These are phyloP conservation scores for Diacarnus erythraeanus DNA, from an alignment of 37 sponge, comb jelly and placozoan genomes.

Conservation along the genomic window DNA sequence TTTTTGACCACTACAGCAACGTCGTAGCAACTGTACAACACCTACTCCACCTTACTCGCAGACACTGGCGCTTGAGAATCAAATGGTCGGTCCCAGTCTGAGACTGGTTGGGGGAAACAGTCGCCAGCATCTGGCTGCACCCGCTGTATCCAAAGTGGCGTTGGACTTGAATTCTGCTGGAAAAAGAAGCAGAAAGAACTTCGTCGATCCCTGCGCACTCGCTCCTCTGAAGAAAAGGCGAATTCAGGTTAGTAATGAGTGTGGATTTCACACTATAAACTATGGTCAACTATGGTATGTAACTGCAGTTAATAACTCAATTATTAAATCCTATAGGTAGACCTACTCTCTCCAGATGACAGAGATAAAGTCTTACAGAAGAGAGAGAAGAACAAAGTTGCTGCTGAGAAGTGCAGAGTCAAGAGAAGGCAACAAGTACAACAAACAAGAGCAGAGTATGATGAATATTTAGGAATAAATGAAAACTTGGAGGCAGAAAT, in stretches of 20 bases:
- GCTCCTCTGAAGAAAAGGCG: slow-evolving; percentile 83
- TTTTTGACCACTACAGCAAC: neutral
- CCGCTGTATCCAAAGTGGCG: neutral
- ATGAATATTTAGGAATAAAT: slow-evolving; percentile 48
- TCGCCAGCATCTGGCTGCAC: neutral
- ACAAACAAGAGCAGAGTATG: slow-evolving; percentile 50
- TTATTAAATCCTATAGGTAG: slow-evolving; percentile 33
- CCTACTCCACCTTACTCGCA: slow-evolving; percentile 70
- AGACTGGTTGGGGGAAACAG: slow-evolving; percentile 13
- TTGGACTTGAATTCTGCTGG: neutral
- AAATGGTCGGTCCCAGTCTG: slow-evolving; percentile 32
- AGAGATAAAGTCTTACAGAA: slow-evolving; percentile 77
- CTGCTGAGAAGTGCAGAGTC: slow-evolving; percentile 94
- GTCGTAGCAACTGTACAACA: slow-evolving; percentile 6
- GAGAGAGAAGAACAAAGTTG: slow-evolving; percentile 94
- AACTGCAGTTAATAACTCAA: neutral
- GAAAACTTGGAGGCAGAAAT: slow-evolving; percentile 51
- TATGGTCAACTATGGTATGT: no score
- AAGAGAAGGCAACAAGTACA: slow-evolving; percentile 77
- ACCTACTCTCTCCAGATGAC: slow-evolving; percentile 67
- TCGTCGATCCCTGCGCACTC: slow-evolving; percentile 58
- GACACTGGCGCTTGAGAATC: slow-evolving; percentile 55
- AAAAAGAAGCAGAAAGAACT: slow-evolving; percentile 37
- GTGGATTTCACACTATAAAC: no score
- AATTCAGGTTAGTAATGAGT: slow-evolving; percentile 56